Evolutionary conservation across 30 jellyfish, hydroid and myxozoan species (phyloP).

Genomic region (Catostylus mosaicus): DNA sequence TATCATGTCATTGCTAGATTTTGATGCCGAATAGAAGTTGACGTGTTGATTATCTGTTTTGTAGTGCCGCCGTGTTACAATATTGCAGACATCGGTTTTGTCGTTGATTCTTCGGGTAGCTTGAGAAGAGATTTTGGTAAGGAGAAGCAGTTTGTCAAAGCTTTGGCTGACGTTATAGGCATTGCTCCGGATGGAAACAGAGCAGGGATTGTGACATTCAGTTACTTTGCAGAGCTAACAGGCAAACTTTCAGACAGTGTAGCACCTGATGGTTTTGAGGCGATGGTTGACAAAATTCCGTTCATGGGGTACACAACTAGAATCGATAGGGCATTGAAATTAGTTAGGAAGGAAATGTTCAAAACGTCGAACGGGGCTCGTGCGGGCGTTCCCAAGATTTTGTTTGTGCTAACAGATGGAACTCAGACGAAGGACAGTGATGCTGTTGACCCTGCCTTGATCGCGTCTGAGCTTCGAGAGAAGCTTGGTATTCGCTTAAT

Average conservation of each 20-base stretch:
- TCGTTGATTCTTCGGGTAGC: conserved; percentile 90
- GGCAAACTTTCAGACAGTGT: conserved; percentile 50
- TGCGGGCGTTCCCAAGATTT: conserved; percentile 55
- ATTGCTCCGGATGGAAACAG: conserved; percentile 75
- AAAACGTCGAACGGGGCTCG: conserved; percentile 63
- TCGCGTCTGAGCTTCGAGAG: conserved; percentile 70
- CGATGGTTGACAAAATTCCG: conserved; percentile 79
- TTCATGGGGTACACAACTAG: conserved; percentile 84
- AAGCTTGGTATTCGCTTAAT: conserved; percentile 49
- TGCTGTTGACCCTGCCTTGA: conserved; percentile 83
- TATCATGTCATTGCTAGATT: too few species aligned
- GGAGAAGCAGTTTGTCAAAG: conserved; percentile 84
- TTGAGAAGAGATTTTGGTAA: conserved; percentile 62
- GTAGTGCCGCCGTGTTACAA: not conserved
- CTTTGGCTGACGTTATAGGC: conserved; percentile 70
- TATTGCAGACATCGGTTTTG: conserved; percentile 66
- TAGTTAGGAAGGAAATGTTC: conserved; percentile 71
- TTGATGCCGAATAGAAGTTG: too few species aligned
- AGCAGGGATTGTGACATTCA: conserved; percentile 84
- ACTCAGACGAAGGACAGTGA: conserved; percentile 78
- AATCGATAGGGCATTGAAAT: conserved; percentile 81
- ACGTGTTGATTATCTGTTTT: too few species aligned
- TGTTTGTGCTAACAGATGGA: conserved; percentile 87
- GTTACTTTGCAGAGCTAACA: conserved; percentile 77
- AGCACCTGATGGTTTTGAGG: conserved; percentile 45